A percentile compares a stretch with the other conserved stretches of the same genome.
phyloP scores from a whole-genome alignment of 2,888 invertebrate genomes.

The Epinotia bilunana region DNA sequence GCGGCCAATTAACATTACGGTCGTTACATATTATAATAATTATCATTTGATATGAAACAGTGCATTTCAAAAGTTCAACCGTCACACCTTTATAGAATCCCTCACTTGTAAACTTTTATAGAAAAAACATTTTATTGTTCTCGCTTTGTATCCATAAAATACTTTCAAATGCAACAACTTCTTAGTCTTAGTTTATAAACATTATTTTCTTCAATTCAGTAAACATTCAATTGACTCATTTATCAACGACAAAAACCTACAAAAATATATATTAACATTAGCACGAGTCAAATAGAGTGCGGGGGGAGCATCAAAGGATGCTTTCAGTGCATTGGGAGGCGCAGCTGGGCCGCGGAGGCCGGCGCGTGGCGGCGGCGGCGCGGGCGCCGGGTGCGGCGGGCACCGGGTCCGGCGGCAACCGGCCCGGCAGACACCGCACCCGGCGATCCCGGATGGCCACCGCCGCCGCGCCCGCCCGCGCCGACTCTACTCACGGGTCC shows the following conservation, averaged over 20 bases:
- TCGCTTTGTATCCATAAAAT: constrained; percentile 83
- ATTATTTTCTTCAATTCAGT: constrained; percentile 81
- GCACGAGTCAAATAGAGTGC: constrained; percentile 78
- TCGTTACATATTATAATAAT: constrained; percentile 63
- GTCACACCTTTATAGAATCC: constrained; percentile 72
- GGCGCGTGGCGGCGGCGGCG: constrained; percentile 44
- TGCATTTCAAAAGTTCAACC: constrained; percentile 72
- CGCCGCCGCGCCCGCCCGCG: constrained; percentile 45
- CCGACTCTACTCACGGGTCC: constrained; percentile 56
- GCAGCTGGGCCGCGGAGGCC: constrained; percentile 44
- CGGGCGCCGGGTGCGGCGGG: constrained; percentile 44
- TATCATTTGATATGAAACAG: constrained; percentile 81
- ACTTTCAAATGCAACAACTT: constrained; percentile 84
- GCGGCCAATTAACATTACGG: constrained; percentile 67
- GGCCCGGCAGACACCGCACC: constrained; percentile 40
- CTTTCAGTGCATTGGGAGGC: constrained; percentile 50
- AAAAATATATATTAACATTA: constrained; percentile 83
- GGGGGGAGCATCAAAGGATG: constrained; percentile 62
- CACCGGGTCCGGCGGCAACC: constrained; percentile 45
- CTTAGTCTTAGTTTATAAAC: constrained; percentile 83
- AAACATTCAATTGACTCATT: constrained; percentile 84
- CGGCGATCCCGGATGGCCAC: constrained; percentile 45
- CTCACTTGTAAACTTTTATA: constrained; percentile 82
- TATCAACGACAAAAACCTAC: constrained; percentile 84
- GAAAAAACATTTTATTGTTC: constrained; percentile 84